Evolutionary conservation across 30 jellyfish, hydroid and myxozoan species (phyloP).

Genomic region (Rhopilema esculentum): DNA sequence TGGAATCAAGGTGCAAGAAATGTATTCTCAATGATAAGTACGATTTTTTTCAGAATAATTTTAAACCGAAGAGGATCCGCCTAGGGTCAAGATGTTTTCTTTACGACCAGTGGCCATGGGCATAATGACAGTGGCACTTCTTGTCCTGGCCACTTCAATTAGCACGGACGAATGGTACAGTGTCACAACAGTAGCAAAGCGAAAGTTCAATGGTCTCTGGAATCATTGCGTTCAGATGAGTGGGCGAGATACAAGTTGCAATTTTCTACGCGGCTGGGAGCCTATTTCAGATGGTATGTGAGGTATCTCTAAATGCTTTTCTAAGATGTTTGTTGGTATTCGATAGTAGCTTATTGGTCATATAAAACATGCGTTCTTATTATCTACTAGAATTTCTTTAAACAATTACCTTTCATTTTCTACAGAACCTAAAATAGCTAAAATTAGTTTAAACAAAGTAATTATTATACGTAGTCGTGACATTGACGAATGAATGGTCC

Average conservation of each 20-base stretch:
- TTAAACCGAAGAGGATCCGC: not conserved
- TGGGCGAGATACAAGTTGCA: constrained; percentile 48
- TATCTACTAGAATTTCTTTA: too few relatives aligned
- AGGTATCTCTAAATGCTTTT: not conserved
- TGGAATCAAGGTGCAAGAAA: not conserved
- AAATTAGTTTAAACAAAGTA: too few relatives aligned
- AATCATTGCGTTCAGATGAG: constrained; percentile 50
- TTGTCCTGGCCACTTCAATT: constrained; percentile 51
- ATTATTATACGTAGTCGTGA: too few relatives aligned
- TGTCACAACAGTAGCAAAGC: constrained; percentile 29
- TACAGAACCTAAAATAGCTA: too few relatives aligned
- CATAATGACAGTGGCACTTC: constrained; percentile 64
- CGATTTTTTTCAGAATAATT: not conserved
- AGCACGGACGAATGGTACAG: constrained; percentile 82
- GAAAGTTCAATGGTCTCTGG: constrained; percentile 77
- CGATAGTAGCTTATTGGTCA: too few relatives aligned
- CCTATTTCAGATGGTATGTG: constrained; percentile 52
- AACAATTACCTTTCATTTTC: too few relatives aligned
- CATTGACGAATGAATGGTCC: too few relatives aligned
- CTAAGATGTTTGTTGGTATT: too few relatives aligned
- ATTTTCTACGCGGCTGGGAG: constrained; percentile 59
- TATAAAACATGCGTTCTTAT: too few relatives aligned
- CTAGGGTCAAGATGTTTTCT: constrained; percentile 35
- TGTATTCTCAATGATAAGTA: too few relatives aligned
- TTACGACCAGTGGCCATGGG: constrained; percentile 64